Percentiles rank a stretch among this genome's conserved stretches.
Evolutionary conservation across 2,113 vertebrate species (phyloP).

Genomic region (Electrona antarctica): DNA sequence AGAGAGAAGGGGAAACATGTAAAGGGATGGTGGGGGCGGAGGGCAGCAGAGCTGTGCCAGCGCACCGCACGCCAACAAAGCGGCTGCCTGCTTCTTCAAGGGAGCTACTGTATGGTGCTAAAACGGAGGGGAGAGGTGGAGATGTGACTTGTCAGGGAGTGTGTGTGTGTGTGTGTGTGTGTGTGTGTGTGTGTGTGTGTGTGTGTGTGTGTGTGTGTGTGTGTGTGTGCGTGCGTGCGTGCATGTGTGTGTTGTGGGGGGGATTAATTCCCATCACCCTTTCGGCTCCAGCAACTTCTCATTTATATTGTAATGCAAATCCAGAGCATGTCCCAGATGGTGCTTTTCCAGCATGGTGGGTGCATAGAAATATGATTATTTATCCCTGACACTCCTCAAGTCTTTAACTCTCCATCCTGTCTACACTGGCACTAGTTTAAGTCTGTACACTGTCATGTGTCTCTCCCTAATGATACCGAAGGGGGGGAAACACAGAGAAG

Average conservation of each 20-base stretch:
- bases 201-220: too few relatives aligned
- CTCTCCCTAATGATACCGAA: constrained; percentile 47
- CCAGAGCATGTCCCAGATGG: constrained; percentile 77
- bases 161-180: not conserved
- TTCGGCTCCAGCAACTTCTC: constrained; percentile 81
- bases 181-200: too few relatives aligned
- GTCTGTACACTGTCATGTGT: constrained; percentile 46
- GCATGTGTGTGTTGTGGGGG: constrained; percentile 35
- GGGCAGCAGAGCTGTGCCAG: constrained; percentile 37
- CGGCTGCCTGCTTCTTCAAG: constrained; percentile 51
- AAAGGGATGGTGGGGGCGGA: too few relatives aligned
- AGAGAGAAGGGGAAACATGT: too few relatives aligned
- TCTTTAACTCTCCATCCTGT: constrained; percentile 62
- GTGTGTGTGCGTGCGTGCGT: too few relatives aligned
- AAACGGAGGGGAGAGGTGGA: constrained; percentile 37
- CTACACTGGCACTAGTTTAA: constrained; percentile 54
- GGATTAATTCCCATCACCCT: constrained; percentile 77
- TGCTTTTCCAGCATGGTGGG: constrained; percentile 76
- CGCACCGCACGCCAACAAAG: constrained; percentile 58
- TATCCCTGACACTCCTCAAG: constrained; percentile 69
- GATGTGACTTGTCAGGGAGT: constrained; percentile 70
- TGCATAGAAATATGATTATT: constrained; percentile 81
- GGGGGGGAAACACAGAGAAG: too few relatives aligned
- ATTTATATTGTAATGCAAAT: constrained; percentile 84
- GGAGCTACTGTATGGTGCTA: constrained; percentile 11